Conservation (phyloP, 2,113 vertebrate species). For the Pungitius pungitius region DNA sequence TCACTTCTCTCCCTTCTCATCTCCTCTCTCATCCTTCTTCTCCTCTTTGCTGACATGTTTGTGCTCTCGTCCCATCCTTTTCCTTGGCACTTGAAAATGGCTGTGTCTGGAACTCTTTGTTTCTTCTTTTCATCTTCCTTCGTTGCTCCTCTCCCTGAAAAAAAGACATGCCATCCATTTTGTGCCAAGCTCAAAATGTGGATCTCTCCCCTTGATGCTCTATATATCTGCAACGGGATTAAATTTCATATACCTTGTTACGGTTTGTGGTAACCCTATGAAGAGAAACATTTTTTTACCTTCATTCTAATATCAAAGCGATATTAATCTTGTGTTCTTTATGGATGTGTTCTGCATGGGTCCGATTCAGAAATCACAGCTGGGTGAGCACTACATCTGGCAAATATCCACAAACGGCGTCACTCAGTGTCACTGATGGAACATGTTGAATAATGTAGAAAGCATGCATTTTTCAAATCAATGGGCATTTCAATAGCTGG, state of each 20-base stretch:
- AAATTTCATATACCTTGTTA: constrained; percentile 45
- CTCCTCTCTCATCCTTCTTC: constrained; percentile 40
- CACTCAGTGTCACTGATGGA: constrained; percentile 31
- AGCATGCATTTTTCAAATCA: constrained; percentile 44
- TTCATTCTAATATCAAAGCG: not conserved
- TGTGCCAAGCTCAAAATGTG: constrained; percentile 42
- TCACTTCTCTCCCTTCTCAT: constrained; percentile 35
- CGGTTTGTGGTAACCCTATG: constrained; percentile 12
- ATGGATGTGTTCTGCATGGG: no score
- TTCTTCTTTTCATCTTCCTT: constrained; percentile 36
- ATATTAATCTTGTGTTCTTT: not conserved
- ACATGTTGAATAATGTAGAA: constrained; percentile 54
- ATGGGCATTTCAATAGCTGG: constrained; percentile 10
- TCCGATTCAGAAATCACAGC: constrained; percentile 13
- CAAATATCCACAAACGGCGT: constrained; percentile 12
- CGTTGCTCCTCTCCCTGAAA: constrained; percentile 57
- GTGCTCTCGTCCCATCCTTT: constrained; percentile 49
- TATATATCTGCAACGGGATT: constrained; percentile 47
- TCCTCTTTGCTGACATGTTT: constrained; percentile 53
- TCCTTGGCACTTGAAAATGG: constrained; percentile 52
- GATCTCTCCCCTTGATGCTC: constrained; percentile 42
- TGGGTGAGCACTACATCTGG: not conserved
- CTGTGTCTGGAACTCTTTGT: constrained; percentile 38
- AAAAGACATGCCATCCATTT: constrained; percentile 46
- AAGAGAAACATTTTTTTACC: constrained; percentile 12